Base-by-base conservation (phyloP, 1,140 invertebrate genomes). In the Megathymus violae region DNA sequence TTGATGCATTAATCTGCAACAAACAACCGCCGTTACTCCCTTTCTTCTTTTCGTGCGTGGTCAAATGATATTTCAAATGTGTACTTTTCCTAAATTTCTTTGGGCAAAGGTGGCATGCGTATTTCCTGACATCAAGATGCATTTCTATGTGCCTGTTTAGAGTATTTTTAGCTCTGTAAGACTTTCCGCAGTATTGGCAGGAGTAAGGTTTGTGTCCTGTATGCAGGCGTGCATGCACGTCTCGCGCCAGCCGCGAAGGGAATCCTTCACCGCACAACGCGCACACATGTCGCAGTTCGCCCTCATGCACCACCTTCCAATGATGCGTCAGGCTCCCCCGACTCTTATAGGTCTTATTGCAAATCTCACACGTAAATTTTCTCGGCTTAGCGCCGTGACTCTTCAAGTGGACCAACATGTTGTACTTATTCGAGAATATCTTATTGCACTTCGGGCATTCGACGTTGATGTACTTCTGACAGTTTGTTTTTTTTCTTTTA, bases 41-140 rank as follows among this genome's bases (percentile, higher is more conserved):
- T 52, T 5, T 22, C 62, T 56, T 44, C 46, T 51, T 63, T 27
- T 64, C 62, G 67, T 89, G 88, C 4, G 79, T 83, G 43, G 43
- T 67, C 31, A 80, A 13, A 36, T 91, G 88, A 44, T 78, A 80
- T 40, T 74, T 71, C 14, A 91, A 69, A 48, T 89, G 85, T 11
- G 76, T 73, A 11, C 60, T 71, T 52, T 82, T 85, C 62, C 89
- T 65, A 70, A 90, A 88, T 58, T 69, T 80, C 51, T 79, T 85
- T 0, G 90, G 82, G 79, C 94, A 95, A 1, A 92, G 64, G 1
- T 76, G 69, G 74, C 94, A 95, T 3, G 83, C 76, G 70, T 92
- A 93, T 5, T 75, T 82, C 2, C 85, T 62, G 31, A 83, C 66
- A 50, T 82, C 78, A 7, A 80, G 47, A 34, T 91, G 89, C 56